Conservation (phyloP, 2,888 invertebrate genomes). For the Acrobasis repandana region DNA sequence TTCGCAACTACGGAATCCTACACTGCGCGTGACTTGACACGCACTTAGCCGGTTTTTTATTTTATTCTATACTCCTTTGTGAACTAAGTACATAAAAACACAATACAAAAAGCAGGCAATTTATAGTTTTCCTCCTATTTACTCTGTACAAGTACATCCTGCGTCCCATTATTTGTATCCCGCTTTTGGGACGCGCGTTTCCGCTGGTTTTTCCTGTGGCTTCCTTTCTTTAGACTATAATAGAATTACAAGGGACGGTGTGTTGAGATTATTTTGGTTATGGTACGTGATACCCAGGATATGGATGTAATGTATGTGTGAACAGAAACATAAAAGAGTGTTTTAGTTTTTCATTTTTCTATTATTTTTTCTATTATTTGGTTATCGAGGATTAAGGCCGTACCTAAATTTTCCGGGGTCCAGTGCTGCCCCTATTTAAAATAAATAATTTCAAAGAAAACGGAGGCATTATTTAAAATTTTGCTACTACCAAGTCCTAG, state of each 20-base stretch:
- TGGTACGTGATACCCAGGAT: neutral
- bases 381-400: too few relatives aligned
- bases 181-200: slow-evolving; percentile 9
- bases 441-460: too few relatives aligned
- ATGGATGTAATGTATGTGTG: neutral
- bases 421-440: too few relatives aligned
- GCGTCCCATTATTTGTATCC: slow-evolving; percentile 9
- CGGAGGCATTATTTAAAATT: too few relatives aligned
- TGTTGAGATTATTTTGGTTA: slow-evolving; percentile 7
- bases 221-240: slow-evolving; percentile 4
- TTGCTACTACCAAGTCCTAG: too few relatives aligned
- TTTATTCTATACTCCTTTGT: too few relatives aligned
- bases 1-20: too few relatives aligned
- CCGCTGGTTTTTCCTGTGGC: slow-evolving; percentile 15
- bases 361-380: too few relatives aligned
- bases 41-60: too few relatives aligned
- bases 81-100: neutral
- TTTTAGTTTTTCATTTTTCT: too few relatives aligned
- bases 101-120: slow-evolving; percentile 2
- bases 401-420: too few relatives aligned
- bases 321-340: neutral
- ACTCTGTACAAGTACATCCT: slow-evolving; percentile 3
- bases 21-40: neutral
- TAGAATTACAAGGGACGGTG: slow-evolving; percentile 12
- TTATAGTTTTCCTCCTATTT: slow-evolving; percentile 2